Conservation (phyloP, 2,888 invertebrate genomes). For the Eilema caniola region DNA sequence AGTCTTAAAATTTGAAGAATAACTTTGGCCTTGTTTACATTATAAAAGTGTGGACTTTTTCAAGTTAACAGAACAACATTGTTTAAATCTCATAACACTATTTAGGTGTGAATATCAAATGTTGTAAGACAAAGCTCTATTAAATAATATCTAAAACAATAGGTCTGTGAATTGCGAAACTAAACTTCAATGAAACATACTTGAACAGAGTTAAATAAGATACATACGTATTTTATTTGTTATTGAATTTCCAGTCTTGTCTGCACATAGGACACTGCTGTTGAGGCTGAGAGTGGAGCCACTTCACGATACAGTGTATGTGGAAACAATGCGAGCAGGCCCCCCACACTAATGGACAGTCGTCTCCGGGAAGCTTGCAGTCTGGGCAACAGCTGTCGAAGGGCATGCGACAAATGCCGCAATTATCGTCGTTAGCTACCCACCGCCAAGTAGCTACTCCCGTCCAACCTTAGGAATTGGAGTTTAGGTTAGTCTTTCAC, state of each 20-base stretch:
- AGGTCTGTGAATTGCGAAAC: conserved; percentile 8
- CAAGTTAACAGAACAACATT: conserved; percentile 3
- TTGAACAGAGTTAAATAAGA: neutral
- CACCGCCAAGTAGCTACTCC: conserved; percentile 99
- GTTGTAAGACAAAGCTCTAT: conserved; percentile 13
- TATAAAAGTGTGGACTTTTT: neutral
- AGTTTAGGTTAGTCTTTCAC: conserved; percentile 14
- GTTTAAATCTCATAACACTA: conserved; percentile 10
- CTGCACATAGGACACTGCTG: conserved; percentile 98
- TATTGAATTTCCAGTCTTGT: conserved; percentile 99
- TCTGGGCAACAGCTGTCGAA: conserved; percentile 99
- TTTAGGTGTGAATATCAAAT: conserved; percentile 16
- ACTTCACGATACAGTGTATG: conserved; percentile 99
- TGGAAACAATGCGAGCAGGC: conserved; percentile 99
- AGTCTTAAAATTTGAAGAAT: neutral
- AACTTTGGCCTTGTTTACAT: neutral
- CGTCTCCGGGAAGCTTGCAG: conserved; percentile 98
- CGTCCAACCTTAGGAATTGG: conserved; percentile 91
- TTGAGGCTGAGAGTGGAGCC: conserved; percentile 97
- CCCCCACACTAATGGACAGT: conserved; percentile 99
- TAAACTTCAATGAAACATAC: conserved; percentile 6
- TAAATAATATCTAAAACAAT: conserved; percentile 13
- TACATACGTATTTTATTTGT: conserved; percentile 83
- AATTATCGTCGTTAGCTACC: conserved; percentile 99
- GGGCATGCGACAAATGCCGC: conserved; percentile 99